Percentiles rank a stretch among this genome's conserved stretches.
phyloP scores from a whole-genome alignment of 2,888 invertebrate species.

The Mechanitis messenoides region DNA sequence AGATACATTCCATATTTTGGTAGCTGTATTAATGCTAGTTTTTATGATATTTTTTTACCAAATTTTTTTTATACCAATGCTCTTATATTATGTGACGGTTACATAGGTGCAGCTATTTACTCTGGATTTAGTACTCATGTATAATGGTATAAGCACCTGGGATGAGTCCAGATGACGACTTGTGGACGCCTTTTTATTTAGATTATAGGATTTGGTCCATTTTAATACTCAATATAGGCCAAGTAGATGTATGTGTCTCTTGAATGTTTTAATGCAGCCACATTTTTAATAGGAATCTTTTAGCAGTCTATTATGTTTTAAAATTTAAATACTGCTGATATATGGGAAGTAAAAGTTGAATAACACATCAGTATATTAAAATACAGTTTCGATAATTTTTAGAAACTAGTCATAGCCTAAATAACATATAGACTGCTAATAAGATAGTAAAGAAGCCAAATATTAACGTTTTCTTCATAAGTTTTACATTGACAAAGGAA shows the following conservation, averaged over 20 bases:
- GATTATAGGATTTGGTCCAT: constrained; percentile 25
- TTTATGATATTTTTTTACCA: constrained; percentile 66
- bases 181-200: constrained; percentile 22
- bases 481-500: neutral
- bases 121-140: constrained; percentile 10
- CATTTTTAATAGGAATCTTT: neutral
- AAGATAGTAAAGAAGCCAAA: neutral
- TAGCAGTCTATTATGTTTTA: neutral
- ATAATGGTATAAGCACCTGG: neutral
- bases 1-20: constrained; percentile 58
- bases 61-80: constrained; percentile 74
- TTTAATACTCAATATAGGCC: constrained; percentile 44
- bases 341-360: too few species aligned
- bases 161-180: constrained; percentile 6
- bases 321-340: neutral
- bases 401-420: constrained; percentile 1
- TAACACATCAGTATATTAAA: too few species aligned
- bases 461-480: constrained; percentile 1
- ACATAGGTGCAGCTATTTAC: constrained; percentile 38
- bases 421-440: constrained; percentile 3
- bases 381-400: constrained; percentile 1
- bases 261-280: neutral
- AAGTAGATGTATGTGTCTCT: constrained; percentile 30
- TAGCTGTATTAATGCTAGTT: constrained; percentile 63
- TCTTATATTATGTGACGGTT: constrained; percentile 52